Percentiles rank a stretch among this genome's conserved stretches.
These are phyloP conservation scores for Hyposoter dolosus DNA, from an alignment of 2,888 invertebrate genomes.

Conservation along the genomic window DNA sequence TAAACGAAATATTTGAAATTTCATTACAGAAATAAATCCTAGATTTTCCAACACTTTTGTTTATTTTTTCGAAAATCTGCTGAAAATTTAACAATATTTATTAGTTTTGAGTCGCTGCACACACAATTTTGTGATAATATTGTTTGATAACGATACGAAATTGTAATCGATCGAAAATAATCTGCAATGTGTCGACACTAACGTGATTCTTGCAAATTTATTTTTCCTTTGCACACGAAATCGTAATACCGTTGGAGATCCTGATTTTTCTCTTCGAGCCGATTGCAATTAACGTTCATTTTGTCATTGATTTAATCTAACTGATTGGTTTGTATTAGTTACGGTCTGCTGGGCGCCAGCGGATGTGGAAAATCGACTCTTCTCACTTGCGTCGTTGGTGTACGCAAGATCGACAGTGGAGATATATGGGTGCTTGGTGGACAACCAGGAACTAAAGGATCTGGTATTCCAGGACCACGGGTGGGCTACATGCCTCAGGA, in stretches of 20 bases:
- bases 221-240: neutral
- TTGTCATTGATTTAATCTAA: slow-evolving; percentile 5
- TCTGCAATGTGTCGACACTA: neutral
- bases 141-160: no score
- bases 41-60: no score
- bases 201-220: neutral
- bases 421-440: slow-evolving; percentile 91
- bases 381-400: slow-evolving; percentile 93
- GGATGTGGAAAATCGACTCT: slow-evolving; percentile 97
- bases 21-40: neutral
- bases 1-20: neutral
- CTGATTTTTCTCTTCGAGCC: neutral
- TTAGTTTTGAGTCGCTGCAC: neutral
- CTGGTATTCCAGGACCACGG: slow-evolving; percentile 89
- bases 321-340: slow-evolving; percentile 87
- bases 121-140: neutral
- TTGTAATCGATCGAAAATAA: no score
- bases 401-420: slow-evolving; percentile 90
- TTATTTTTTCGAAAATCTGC: neutral
- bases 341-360: slow-evolving; percentile 95
- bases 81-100: neutral
- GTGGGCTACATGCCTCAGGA: slow-evolving; percentile 98
- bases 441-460: slow-evolving; percentile 87
- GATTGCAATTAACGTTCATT: neutral
- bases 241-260: neutral